Evolutionary conservation across 1,140 invertebrate genomes (phyloP).

Genomic region (Tetramorium parvispinum): DNA sequence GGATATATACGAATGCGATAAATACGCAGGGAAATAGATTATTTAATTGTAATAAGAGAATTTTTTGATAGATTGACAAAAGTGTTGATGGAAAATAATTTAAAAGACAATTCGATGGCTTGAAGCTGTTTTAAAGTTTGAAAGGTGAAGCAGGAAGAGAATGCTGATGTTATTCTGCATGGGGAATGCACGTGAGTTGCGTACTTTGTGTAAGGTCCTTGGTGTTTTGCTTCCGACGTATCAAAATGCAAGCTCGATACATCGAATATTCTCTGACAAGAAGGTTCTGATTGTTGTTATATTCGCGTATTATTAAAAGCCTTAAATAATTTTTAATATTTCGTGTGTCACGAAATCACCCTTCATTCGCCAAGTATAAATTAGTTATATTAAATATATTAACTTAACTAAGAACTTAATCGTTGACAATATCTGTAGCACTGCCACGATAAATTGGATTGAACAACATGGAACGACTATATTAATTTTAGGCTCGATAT

Average conservation of each 20-base stretch:
- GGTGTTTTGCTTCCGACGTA: conserved; percentile 31
- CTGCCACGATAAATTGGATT: neutral
- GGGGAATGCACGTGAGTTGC: conserved; percentile 18
- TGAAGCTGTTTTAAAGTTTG: neutral
- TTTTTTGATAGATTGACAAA: neutral
- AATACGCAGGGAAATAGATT: neutral
- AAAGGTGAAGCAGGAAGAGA: conserved; percentile 16
- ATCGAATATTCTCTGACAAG: neutral
- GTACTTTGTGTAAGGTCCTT: conserved; percentile 35
- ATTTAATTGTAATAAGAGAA: neutral
- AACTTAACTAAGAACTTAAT: neutral
- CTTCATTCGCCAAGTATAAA: neutral
- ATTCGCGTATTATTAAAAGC: neutral
- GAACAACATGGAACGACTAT: neutral
- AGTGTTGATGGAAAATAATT: neutral
- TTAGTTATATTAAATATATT: neutral
- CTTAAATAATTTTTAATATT: neutral
- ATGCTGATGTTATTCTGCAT: conserved; percentile 34
- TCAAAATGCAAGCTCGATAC: conserved; percentile 18
- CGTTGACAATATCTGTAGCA: neutral
- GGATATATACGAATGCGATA: neutral
- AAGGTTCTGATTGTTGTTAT: neutral
- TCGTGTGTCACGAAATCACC: neutral
- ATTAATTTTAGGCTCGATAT: neutral
- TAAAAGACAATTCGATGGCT: neutral